Evolutionary conservation across 2,113 vertebrate genomes (phyloP).

Genomic region (Galemys pyrenaicus): DNA sequence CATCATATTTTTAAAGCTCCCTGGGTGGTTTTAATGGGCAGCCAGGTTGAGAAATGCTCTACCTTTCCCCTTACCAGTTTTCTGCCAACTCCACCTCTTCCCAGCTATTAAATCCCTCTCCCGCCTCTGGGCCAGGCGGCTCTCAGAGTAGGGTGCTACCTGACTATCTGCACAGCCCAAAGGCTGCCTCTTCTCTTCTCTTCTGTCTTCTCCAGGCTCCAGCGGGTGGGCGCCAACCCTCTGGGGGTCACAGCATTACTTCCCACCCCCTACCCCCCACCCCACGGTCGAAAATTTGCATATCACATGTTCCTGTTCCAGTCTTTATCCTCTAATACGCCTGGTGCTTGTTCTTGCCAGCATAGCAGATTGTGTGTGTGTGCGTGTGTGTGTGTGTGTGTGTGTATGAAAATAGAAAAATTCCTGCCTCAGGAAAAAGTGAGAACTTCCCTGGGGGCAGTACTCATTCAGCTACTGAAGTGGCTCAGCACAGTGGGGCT

Average conservation of each 20-base stretch:
- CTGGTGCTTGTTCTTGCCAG: conserved; percentile 59
- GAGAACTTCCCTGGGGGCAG: conserved; percentile 52
- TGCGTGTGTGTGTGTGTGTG: too few relatives aligned
- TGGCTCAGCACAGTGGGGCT: neutral
- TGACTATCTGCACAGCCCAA: neutral
- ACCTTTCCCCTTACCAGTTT: neutral
- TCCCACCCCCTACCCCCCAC: too few relatives aligned
- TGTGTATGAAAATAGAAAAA: conserved; percentile 64
- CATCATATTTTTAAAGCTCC: conserved; percentile 51
- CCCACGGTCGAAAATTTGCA: too few relatives aligned
- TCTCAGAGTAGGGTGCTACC: neutral
- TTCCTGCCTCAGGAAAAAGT: conserved; percentile 71
- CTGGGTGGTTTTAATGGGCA: conserved; percentile 32
- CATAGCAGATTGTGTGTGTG: too few relatives aligned
- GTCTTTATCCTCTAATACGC: neutral
- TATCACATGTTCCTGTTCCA: neutral
- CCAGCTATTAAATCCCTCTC: neutral
- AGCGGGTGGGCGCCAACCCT: neutral
- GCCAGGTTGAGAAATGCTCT: conserved; percentile 40
- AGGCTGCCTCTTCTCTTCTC: neutral
- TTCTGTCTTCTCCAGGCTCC: too few relatives aligned
- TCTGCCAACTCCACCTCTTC: neutral
- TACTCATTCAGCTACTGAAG: conserved; percentile 43
- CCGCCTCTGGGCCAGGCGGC: neutral
- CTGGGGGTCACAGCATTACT: too few relatives aligned